These are phyloP conservation scores for Oscheius sp. DNA, from an alignment of 2,888 invertebrate genomes.

Conservation along the genomic window DNA sequence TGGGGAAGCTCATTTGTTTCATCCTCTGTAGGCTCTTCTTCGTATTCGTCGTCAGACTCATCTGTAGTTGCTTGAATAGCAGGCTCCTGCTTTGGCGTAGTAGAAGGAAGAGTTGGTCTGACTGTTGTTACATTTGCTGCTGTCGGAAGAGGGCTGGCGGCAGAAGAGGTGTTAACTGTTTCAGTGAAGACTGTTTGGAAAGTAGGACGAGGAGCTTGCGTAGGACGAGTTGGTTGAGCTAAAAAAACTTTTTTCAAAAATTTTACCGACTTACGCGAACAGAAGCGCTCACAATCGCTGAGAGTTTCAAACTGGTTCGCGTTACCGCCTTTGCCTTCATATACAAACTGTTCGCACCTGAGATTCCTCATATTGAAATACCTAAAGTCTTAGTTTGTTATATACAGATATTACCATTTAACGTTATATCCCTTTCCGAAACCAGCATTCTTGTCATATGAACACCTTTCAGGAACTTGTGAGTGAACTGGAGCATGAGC, in stretches of 20 bases:
- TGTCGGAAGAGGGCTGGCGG: constrained; percentile 7
- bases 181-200: constrained; percentile 1
- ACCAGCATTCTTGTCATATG: constrained; percentile 60
- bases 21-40: not conserved
- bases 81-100: constrained; percentile 11
- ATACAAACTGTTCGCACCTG: constrained; percentile 69
- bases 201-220: constrained; percentile 5
- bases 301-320: constrained; percentile 64
- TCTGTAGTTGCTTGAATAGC: not conserved
- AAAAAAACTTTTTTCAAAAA: constrained; percentile 1
- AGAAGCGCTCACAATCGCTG: constrained; percentile 61
- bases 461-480: constrained; percentile 63
- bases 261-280: constrained; percentile 39
- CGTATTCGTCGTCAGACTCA: constrained; percentile 1
- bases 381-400: constrained; percentile 13
- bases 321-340: constrained; percentile 67
- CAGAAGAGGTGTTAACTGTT: not conserved
- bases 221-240: constrained; percentile 19
- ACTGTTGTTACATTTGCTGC: constrained; percentile 7
- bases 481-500: constrained; percentile 41
- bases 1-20: not conserved
- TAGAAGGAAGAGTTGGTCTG: constrained; percentile 5
- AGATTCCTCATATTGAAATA: constrained; percentile 68
- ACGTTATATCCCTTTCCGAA: constrained; percentile 65
- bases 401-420: constrained; percentile 49